These are phyloP conservation scores for Drosophila merina DNA, from an alignment of 2,888 invertebrate species.

Conservation along the genomic window DNA sequence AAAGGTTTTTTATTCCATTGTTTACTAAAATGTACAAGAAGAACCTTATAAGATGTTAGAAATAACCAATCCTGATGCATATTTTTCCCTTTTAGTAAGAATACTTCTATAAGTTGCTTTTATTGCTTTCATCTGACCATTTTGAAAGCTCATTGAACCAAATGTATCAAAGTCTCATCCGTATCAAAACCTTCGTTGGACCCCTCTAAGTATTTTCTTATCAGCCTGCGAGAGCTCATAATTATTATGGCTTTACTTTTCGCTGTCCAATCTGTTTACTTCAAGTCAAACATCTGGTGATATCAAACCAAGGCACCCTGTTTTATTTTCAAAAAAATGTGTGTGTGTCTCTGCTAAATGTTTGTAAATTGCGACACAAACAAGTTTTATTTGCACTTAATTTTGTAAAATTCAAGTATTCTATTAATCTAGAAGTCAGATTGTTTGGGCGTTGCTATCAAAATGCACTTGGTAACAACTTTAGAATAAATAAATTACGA, in stretches of 20 bases:
- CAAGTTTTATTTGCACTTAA: constrained; percentile 17
- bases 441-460: neutral
- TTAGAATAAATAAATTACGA: neutral
- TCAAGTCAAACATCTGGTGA: constrained; percentile 10
- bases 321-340: neutral
- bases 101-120: neutral
- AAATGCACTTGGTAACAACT: constrained; percentile 16
- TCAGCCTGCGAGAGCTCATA: constrained; percentile 21
- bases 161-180: constrained; percentile 22
- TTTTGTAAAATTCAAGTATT: neutral
- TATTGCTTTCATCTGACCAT: neutral
- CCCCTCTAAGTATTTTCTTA: constrained; percentile 18
- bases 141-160: neutral
- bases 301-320: constrained; percentile 24
- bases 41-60: too few relatives aligned
- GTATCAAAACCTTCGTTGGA: constrained; percentile 19
- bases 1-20: too few relatives aligned
- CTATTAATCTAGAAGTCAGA: neutral
- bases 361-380: constrained; percentile 45
- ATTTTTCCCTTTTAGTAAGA: too few relatives aligned
- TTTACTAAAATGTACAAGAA: too few relatives aligned
- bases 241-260: constrained; percentile 26
- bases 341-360: constrained; percentile 3
- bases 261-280: constrained; percentile 15
- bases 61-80: too few relatives aligned